Percentiles rank a stretch among this genome's conserved stretches.
Evolutionary conservation across 2,888 invertebrate species (phyloP).

Genomic region (Agrotis segetum): DNA sequence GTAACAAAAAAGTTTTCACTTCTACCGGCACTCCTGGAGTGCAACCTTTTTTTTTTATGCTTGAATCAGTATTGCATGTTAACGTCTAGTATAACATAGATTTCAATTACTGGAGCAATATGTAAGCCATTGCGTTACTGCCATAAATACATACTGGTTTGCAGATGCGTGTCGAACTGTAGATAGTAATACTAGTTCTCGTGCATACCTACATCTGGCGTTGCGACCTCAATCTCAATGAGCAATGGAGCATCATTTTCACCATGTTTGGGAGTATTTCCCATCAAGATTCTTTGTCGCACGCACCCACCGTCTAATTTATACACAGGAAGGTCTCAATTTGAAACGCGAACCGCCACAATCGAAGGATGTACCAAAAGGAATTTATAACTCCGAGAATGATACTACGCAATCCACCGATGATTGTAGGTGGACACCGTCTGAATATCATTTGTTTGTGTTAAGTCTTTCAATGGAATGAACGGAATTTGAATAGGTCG

Average conservation of each 20-base stretch:
- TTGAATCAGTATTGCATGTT: slow-evolving; percentile 29
- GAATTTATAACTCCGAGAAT: slow-evolving; percentile 79
- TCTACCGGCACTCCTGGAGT: too few relatives aligned
- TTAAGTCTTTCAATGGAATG: slow-evolving; percentile 77
- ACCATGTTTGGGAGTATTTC: slow-evolving; percentile 58
- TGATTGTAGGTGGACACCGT: slow-evolving; percentile 82
- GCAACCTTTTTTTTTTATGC: slow-evolving; percentile 24
- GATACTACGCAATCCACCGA: slow-evolving; percentile 72
- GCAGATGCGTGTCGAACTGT: slow-evolving; percentile 57
- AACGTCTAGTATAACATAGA: slow-evolving; percentile 19
- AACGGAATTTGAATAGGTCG: slow-evolving; percentile 69
- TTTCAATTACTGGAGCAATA: slow-evolving; percentile 45
- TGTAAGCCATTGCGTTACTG: slow-evolving; percentile 37
- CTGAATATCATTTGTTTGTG: slow-evolving; percentile 83
- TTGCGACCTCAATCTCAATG: slow-evolving; percentile 69
- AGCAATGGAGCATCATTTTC: slow-evolving; percentile 63
- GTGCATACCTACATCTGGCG: slow-evolving; percentile 71
- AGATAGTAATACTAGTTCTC: slow-evolving; percentile 62
- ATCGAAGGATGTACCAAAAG: slow-evolving; percentile 86
- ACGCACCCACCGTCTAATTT: slow-evolving; percentile 64
- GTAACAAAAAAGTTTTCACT: too few relatives aligned
- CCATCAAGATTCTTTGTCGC: slow-evolving; percentile 60
- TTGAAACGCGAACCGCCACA: slow-evolving; percentile 75
- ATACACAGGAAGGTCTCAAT: slow-evolving; percentile 83
- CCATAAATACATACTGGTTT: slow-evolving; percentile 45